Conservation (phyloP, 1,140 invertebrate genomes). For the Trinorchestia longiramus region DNA sequence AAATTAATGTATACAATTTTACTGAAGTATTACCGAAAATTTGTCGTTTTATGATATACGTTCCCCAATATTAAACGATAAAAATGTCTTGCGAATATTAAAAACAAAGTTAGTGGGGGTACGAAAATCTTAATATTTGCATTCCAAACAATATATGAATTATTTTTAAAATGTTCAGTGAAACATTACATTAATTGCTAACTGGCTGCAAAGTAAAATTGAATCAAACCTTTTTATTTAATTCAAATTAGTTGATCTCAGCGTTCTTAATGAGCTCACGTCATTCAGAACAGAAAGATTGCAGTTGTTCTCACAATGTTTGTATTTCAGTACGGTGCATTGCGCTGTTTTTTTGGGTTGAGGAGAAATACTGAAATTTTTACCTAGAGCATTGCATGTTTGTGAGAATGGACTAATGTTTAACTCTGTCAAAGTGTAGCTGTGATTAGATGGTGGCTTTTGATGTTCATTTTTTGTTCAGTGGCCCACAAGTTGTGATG, state of each 20-base stretch:
- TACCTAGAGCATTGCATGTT: constrained; percentile 24
- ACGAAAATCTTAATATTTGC: no score
- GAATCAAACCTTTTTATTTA: neutral
- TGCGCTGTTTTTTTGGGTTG: neutral
- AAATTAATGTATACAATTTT: no score
- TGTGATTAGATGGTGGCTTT: neutral
- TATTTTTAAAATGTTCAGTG: no score
- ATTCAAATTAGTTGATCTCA: neutral
- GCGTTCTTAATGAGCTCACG: neutral
- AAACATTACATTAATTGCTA: no score
- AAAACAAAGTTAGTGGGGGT: no score
- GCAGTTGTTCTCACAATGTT: neutral
- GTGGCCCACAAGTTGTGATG: constrained; percentile 13
- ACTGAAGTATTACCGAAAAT: neutral
- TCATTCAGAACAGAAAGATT: neutral
- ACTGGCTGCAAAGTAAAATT: no score
- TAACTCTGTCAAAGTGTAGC: neutral
- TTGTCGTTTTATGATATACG: no score
- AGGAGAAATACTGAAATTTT: neutral
- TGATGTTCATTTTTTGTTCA: constrained; percentile 26
- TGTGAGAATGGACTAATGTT: constrained; percentile 22
- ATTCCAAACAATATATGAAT: no score
- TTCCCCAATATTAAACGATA: no score
- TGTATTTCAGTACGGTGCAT: neutral
- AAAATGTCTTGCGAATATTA: no score